phyloP scores from a whole-genome alignment of 2,797 vertebrate species.

The Ctenochaetus hawaiiensis region DNA sequence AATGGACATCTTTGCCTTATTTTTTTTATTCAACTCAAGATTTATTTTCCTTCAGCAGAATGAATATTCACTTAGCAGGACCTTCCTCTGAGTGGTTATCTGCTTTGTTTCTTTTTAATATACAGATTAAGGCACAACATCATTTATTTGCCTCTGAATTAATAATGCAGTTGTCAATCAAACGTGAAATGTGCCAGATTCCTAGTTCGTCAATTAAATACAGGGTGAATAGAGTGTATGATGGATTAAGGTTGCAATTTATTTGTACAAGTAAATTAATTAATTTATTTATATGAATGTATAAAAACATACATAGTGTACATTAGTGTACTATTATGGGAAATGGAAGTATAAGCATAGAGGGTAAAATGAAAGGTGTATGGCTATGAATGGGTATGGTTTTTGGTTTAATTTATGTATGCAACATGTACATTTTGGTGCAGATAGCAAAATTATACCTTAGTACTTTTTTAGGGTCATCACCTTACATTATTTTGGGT shows the following conservation, averaged over 20 bases:
- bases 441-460: too few species aligned
- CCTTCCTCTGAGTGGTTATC: not conserved
- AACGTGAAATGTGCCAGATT: not conserved
- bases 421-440: too few species aligned
- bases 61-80: too few species aligned
- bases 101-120: not conserved
- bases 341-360: too few species aligned
- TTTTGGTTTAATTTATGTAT: too few species aligned
- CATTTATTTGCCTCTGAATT: not conserved
- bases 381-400: too few species aligned
- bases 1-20: not conserved
- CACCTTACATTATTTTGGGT: too few species aligned
- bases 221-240: not conserved
- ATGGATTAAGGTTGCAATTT: not conserved
- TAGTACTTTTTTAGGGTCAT: too few species aligned
- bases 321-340: too few species aligned
- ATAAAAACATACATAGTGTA: too few species aligned
- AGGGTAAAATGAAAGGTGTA: too few species aligned
- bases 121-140: conserved; percentile 2
- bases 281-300: not conserved
- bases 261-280: not conserved
- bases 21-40: not conserved
- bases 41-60: too few species aligned
- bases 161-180: not conserved
- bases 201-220: not conserved